phyloP scores from a whole-genome alignment of 2,113 vertebrate species.

The Chaetops frenatus region DNA sequence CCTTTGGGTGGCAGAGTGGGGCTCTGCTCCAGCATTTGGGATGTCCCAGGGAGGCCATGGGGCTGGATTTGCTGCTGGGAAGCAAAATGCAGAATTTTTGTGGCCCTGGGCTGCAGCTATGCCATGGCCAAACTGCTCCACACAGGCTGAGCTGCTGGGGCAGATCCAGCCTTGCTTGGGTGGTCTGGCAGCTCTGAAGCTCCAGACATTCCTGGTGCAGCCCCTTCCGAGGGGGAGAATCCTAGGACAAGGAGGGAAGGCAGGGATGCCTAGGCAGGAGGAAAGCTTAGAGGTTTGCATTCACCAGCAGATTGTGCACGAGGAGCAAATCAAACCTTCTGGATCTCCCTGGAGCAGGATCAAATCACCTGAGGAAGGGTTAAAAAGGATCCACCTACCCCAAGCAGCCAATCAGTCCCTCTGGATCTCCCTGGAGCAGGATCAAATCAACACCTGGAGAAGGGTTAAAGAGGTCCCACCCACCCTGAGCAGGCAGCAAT shows the following conservation, averaged over 20 bases:
- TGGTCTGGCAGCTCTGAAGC: background rate
- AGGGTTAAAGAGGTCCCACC: background rate
- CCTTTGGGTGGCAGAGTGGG: background rate
- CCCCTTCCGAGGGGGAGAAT: background rate
- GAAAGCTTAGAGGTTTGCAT: background rate
- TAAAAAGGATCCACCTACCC: background rate
- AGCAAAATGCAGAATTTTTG: background rate
- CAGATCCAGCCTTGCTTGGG: background rate
- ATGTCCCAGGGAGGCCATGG: background rate
- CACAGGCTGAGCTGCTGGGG: background rate
- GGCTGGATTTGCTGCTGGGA: background rate
- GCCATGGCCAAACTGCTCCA: background rate
- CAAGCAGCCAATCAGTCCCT: too few relatives aligned
- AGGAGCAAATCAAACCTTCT: background rate
- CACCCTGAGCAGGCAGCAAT: background rate
- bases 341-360: background rate
- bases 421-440: too few relatives aligned
- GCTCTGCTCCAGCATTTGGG: background rate
- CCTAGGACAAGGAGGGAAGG: background rate
- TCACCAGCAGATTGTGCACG: background rate
- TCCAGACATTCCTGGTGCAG: background rate
- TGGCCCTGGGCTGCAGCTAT: background rate
- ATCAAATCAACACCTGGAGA: background rate
- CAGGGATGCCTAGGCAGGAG: background rate
- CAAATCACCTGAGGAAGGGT: background rate